Evolutionary conservation across 2,797 vertebrate species (phyloP), one percentile per base, ranked within the genome.

Genomic region (Tragopan temminckii): DNA sequence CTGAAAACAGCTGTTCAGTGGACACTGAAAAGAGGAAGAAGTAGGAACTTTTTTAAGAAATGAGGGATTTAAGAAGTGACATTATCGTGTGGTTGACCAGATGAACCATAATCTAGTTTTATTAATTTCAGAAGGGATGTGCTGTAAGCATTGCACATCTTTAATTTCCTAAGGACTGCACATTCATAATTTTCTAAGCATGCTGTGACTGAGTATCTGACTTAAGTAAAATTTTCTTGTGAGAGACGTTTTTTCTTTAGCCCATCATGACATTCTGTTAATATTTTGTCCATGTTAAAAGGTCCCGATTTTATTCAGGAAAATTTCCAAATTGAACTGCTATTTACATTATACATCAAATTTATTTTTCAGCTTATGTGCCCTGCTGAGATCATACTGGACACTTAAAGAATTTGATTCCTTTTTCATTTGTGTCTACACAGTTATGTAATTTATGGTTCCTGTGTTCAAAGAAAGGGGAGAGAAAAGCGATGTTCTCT

Each of bases 331-430:
- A 93, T 6, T 77, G 58, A 33, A 17, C 31, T 92, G 59, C 64
- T 91, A 87, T 81, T 93, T 91, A 84, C 35, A 38, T 25, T 42
- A 87, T 85, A 89, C 80, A 87, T 36, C 4, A 93, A 84, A 94
- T 88, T 77, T 80, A 67, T 86, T 90, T 93, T 91, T 92, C 76
- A 90, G 46, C 8, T 75, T 80, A 63, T 69, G 36, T 82, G 53
- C 25, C 85, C 33, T 0, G 0, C 23, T 71, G 76, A 90, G 59
- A 85, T 46, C 74, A 27, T 45, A 63, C 13, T 63, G 38, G 61
- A 45, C 33, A 50, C 33, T 87, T 95, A 92, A 3, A 80, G 27
- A 96, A 76, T 85, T 67, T 67, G 19, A 58, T 71, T 66, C 9
- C 27, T 85, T 77, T 83, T 89, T 80, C 46, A 80, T 77, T 78